Evolutionary conservation across 2,113 vertebrate genomes (phyloP).

Genomic region (Siniperca chuatsi): DNA sequence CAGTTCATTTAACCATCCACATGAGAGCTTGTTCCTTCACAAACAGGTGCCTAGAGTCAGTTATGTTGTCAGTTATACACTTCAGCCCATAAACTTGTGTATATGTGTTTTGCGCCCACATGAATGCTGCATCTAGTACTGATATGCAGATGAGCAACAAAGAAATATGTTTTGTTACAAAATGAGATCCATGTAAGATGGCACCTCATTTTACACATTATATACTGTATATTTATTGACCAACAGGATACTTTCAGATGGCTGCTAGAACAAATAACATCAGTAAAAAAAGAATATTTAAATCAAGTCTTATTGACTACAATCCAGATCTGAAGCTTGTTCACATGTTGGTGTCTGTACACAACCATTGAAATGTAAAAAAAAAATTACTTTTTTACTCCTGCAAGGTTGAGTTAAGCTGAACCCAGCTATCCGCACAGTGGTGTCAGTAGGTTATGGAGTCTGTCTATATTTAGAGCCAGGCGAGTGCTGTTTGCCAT

Average conservation of each 20-base stretch:
- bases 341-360: neutral
- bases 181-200: neutral
- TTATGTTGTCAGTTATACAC: neutral
- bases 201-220: neutral
- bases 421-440: conserved; percentile 19
- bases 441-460: conserved; percentile 56
- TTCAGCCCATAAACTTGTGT: neutral
- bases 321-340: neutral
- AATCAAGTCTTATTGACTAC: neutral
- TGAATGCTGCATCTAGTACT: neutral
- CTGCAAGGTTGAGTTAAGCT: too few species aligned
- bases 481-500: conserved; percentile 1
- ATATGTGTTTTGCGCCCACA: neutral
- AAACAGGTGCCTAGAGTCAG: conserved; percentile 18
- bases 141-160: neutral
- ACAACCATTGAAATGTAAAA: neutral
- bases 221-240: neutral
- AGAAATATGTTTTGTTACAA: neutral
- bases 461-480: conserved; percentile 70
- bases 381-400: neutral
- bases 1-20: conserved; percentile 6
- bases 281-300: neutral
- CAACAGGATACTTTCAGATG: neutral
- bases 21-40: neutral
- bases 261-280: neutral